Evolutionary conservation across 2,888 invertebrate genomes (phyloP), one percentile per base, ranked within the genome.

Genomic region (Coenonympha glycerion): DNA sequence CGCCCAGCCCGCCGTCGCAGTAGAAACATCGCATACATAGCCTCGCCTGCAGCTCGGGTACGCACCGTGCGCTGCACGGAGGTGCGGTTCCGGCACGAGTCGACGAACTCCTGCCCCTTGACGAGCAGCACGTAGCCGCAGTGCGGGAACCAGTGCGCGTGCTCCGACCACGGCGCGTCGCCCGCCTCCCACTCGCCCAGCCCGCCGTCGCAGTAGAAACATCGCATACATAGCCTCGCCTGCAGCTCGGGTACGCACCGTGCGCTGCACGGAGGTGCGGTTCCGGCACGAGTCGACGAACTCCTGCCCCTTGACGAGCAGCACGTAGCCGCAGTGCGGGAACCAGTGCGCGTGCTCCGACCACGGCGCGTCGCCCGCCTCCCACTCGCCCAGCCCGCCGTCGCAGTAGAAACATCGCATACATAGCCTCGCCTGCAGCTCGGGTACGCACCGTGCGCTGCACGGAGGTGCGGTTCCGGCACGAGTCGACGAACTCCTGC

Each of bases 301-400:
- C 33, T 92, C 91, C 53, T 91, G 90, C 8, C 96, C 96, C 71
- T 95, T 95, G 40, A 93, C 91, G 47, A 96, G 88, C 49, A 90
- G 81, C 11, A 98, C 91, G 74, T 92, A 97, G 6, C 92, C 92
- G 77, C 98, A 98, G 68, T 91, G 90, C 0, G 96, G 93, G 88
- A 96, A 97, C 96, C 96, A 98, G 64, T 92, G 90, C 8, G 96
- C 96, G 82, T 98, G 98, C 71, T 98, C 98, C 47, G 91, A 90
- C 97, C 97, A 98, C 0, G 97, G 96, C 69, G 94, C 93, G 76
- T 98, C 98, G 13, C 91, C 91, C 30, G n/a, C n/a, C 24, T n/a
- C 9, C 16, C 4, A 19, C n/a, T 22, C 28, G 26, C 3, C 28
- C 9, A 22, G 16, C 8, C 28, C 28, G 28, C 28, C 9, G 28